Evolutionary conservation across 2,888 invertebrate genomes (phyloP).

Genomic region (Anticlea derivata): DNA sequence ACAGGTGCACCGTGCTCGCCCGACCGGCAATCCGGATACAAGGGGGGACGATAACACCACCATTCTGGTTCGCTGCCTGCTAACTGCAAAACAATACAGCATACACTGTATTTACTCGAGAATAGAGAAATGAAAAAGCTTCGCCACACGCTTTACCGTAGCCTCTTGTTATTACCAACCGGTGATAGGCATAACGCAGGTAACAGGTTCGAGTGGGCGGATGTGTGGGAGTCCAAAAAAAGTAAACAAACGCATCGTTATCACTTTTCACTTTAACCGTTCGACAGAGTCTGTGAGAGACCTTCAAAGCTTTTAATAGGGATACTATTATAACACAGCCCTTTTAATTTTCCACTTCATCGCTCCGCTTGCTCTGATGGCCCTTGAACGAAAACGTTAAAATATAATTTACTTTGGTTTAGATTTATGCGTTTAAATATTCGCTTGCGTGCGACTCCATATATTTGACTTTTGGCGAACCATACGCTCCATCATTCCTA

Average conservation of each 20-base stretch:
- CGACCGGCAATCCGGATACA: slow-evolving; percentile 63
- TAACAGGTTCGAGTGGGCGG: slow-evolving; percentile 61
- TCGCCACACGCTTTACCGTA: slow-evolving; percentile 4
- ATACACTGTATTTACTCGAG: neutral
- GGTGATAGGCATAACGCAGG: slow-evolving; percentile 62
- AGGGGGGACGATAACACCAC: slow-evolving; percentile 54
- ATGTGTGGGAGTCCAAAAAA: slow-evolving; percentile 55
- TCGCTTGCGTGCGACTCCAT: slow-evolving; percentile 49
- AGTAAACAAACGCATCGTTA: slow-evolving; percentile 59
- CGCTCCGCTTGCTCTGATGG: slow-evolving; percentile 53
- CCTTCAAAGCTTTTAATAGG: slow-evolving; percentile 50
- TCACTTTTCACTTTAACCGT: slow-evolving; percentile 39
- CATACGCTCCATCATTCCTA: slow-evolving; percentile 65
- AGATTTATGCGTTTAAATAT: slow-evolving; percentile 51
- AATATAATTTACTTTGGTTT: slow-evolving; percentile 39
- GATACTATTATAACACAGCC: slow-evolving; percentile 44
- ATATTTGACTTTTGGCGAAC: slow-evolving; percentile 72
- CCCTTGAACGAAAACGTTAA: slow-evolving; percentile 42
- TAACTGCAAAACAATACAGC: slow-evolving; percentile 32
- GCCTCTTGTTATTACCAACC: slow-evolving; percentile 39
- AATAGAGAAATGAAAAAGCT: slow-evolving; percentile 8
- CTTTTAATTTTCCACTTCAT: slow-evolving; percentile 67
- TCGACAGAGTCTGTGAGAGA: slow-evolving; percentile 19
- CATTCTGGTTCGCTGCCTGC: slow-evolving; percentile 57
- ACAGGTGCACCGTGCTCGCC: slow-evolving; percentile 72